Evolutionary conservation across 2,888 invertebrate species (phyloP).

Genomic region (Drosophila putrida): DNA sequence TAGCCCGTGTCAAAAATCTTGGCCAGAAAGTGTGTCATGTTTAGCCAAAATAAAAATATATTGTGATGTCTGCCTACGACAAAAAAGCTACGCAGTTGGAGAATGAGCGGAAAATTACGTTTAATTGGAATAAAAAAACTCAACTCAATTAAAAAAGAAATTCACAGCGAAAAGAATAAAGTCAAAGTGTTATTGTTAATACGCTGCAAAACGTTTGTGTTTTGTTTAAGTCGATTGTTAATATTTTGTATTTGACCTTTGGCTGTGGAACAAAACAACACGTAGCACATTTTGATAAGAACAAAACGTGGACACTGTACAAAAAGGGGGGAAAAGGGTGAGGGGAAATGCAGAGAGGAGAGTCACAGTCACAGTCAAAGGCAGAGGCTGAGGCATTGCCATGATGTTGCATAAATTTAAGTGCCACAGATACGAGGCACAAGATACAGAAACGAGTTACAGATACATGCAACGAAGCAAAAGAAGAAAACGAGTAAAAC

Average conservation of each 20-base stretch:
- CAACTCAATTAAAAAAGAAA: constrained; percentile 53
- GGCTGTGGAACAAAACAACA: constrained; percentile 45
- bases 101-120: constrained; percentile 61
- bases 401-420: constrained; percentile 81
- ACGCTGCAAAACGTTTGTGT: constrained; percentile 6
- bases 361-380: constrained; percentile 1
- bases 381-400: constrained; percentile 46
- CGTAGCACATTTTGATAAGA: constrained; percentile 75
- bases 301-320: constrained; percentile 55
- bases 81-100: constrained; percentile 20
- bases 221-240: constrained; percentile 30
- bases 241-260: constrained; percentile 50
- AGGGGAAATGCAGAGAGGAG: not conserved
- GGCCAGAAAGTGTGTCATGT: constrained; percentile 59
- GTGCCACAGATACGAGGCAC: constrained; percentile 74
- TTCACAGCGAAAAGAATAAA: constrained; percentile 17
- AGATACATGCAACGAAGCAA: constrained; percentile 55
- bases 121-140: constrained; percentile 58
- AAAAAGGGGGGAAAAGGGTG: constrained; percentile 1
- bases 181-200: constrained; percentile 26
- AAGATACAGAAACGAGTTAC: constrained; percentile 78
- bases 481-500: constrained; percentile 16
- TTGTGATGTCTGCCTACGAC: constrained; percentile 38
- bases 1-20: constrained; percentile 31
- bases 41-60: constrained; percentile 27